Conservation (phyloP, 92 coral and sea anemone species). For the Bergia puertoricense region DNA sequence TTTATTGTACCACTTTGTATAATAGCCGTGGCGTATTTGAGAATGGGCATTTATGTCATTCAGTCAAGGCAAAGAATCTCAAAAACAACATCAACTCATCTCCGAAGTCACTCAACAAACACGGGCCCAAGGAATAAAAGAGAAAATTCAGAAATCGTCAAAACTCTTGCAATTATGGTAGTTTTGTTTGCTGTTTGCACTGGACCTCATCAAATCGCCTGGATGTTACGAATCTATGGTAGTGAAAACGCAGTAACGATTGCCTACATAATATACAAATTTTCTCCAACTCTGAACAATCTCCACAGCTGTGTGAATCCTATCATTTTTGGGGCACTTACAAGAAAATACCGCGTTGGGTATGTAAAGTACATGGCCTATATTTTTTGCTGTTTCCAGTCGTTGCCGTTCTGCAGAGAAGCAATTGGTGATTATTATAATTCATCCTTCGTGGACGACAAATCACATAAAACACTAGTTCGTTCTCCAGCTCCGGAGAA, state of each 20-base stretch:
- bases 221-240: slow-evolving; percentile 46
- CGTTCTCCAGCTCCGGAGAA: background rate
- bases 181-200: slow-evolving; percentile 59
- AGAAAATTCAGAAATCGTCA: slow-evolving; percentile 52
- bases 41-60: slow-evolving; percentile 53
- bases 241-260: background rate
- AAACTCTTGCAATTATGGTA: slow-evolving; percentile 53
- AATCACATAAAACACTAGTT: background rate
- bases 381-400: slow-evolving; percentile 12
- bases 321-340: slow-evolving; percentile 54
- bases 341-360: slow-evolving; percentile 37
- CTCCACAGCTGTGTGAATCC: slow-evolving; percentile 70
- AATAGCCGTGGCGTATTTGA: slow-evolving; percentile 48
- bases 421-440: background rate
- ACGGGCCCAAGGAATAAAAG: slow-evolving; percentile 43
- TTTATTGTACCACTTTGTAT: slow-evolving; percentile 56
- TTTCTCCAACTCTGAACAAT: slow-evolving; percentile 49
- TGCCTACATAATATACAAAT: slow-evolving; percentile 30
- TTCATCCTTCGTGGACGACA: background rate
- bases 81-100: background rate
- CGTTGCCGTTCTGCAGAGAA: background rate
- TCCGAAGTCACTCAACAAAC: slow-evolving; percentile 29
- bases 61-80: slow-evolving; percentile 32
- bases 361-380: background rate
- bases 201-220: slow-evolving; percentile 59